phyloP scores from a whole-genome alignment of 2,888 invertebrate species.

The Helobdella robusta region DNA sequence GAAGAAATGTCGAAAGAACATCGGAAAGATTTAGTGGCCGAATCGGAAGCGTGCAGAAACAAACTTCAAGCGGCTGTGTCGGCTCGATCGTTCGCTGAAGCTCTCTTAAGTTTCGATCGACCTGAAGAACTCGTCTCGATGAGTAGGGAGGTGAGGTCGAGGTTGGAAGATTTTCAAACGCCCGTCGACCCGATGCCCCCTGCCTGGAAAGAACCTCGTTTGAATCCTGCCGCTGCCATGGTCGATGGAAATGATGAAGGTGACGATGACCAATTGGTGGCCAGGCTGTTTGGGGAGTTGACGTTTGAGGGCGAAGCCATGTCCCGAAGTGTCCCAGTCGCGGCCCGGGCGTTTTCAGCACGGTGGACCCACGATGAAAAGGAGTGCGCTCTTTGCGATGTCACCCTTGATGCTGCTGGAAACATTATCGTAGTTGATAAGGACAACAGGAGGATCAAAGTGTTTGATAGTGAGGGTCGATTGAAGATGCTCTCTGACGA shows the following conservation, averaged over 20 bases:
- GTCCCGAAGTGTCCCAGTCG: conserved; percentile 23
- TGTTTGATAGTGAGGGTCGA: conserved; percentile 30
- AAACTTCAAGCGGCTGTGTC: conserved; percentile 31
- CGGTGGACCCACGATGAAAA: conserved; percentile 24
- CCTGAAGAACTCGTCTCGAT: conserved; percentile 36
- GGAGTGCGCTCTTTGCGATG: conserved; percentile 34
- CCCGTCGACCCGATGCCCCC: conserved; percentile 29
- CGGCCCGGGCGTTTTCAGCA: conserved; percentile 19
- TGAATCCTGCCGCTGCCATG: conserved; percentile 32
- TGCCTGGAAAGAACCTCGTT: conserved; percentile 35
- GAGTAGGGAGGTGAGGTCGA: conserved; percentile 29
- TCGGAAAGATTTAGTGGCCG: conserved; percentile 29
- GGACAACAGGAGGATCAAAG: conserved; percentile 34
- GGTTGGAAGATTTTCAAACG: conserved; percentile 34
- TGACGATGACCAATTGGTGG: conserved; percentile 24
- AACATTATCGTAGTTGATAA: conserved; percentile 34
- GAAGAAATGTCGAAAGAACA: conserved; percentile 36
- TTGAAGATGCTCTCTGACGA: conserved; percentile 25
- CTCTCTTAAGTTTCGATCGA: conserved; percentile 34
- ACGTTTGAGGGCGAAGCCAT: conserved; percentile 36
- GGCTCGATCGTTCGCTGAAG: conserved; percentile 32
- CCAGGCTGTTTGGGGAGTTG: conserved; percentile 32
- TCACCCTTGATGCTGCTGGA: conserved; percentile 31
- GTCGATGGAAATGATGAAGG: conserved; percentile 7
- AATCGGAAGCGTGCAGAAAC: conserved; percentile 29